Evolutionary conservation across 2,888 invertebrate species (phyloP).

Genomic region (Pterobdella sp.): DNA sequence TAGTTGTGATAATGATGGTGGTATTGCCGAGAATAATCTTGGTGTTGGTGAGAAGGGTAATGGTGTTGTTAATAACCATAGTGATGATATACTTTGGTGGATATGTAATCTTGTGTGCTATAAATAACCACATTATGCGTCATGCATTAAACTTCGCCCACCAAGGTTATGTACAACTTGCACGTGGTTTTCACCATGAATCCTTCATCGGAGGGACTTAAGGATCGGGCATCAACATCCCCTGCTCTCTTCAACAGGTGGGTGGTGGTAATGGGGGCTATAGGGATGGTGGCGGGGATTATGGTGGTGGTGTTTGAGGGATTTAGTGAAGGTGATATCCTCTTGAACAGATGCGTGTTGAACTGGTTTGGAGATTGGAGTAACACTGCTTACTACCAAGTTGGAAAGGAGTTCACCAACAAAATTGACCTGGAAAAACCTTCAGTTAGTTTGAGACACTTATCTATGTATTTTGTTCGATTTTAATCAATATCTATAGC

Average conservation of each 20-base stretch:
- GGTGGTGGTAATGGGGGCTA: not conserved
- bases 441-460: slow-evolving; percentile 48
- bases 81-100: too few relatives aligned
- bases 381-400: slow-evolving; percentile 64
- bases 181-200: slow-evolving; percentile 99
- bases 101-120: too few relatives aligned
- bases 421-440: slow-evolving; percentile 77
- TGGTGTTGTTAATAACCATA: not conserved
- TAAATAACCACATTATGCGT: too few relatives aligned
- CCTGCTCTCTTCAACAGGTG: slow-evolving; percentile 92
- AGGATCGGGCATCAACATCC: slow-evolving; percentile 95
- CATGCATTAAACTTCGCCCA: too few relatives aligned
- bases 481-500: too few relatives aligned
- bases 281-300: not conserved
- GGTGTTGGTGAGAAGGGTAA: slow-evolving; percentile 1
- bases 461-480: too few relatives aligned
- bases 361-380: slow-evolving; percentile 99
- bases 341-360: slow-evolving; percentile 66
- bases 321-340: not conserved
- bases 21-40: not conserved
- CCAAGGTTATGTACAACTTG: slow-evolving; percentile 88
- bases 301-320: not conserved
- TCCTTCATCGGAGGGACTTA: slow-evolving; percentile 92
- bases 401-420: slow-evolving; percentile 90
- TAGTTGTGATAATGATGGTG: not conserved